Evolutionary conservation across 2,888 invertebrate species (phyloP), one percentile per base, ranked within the genome.

Genomic region (Dermolepida albohirtum): DNA sequence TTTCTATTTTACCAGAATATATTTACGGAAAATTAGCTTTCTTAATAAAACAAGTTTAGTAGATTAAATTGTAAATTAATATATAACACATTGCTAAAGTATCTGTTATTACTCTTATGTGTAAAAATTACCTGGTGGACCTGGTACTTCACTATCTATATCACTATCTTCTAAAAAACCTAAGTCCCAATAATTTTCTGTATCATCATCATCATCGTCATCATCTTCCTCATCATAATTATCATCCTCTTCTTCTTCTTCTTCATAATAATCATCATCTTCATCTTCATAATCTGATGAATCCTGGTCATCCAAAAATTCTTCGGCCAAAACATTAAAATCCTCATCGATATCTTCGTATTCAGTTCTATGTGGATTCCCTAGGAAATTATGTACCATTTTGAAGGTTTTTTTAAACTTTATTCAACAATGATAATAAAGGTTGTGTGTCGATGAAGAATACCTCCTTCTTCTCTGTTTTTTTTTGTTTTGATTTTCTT

Each of bases 331-430:
- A 16, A 59, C 7, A 29, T 59, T 44, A n/a, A 59, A 59, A 47
- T 59, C 59, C 34, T 64, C 64, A 39, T 64, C 64, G 44, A 52
- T 64, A 11, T 64, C 64, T 29, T 64, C 52, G 27, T 64, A 64
- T 34, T 52, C 43, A 5, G 63, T 52, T 44, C 47, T 63, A 27
- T 64, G 34, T 11, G 67, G 67, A 40, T 64, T 64, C 8, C 67
- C 67, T 27, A 63, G n/a, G 41, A 64, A 67, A 11, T 64, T 8
- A 17, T 54, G 22, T 11, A 63, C 67, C 67, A 67, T 67, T 10
- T 66, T 57, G 16, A 34, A 27, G 14, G 2, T 11, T 4, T 11
- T 17, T 39, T 41, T 57, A 49, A 12, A 52, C 29, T 17, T 29
- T 50, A 27, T 64, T 41, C 12, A 51, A n/a, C 11, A 64, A 29